Base-by-base conservation (phyloP, 2,888 invertebrate species). In the Ennomos fuscantarius region DNA sequence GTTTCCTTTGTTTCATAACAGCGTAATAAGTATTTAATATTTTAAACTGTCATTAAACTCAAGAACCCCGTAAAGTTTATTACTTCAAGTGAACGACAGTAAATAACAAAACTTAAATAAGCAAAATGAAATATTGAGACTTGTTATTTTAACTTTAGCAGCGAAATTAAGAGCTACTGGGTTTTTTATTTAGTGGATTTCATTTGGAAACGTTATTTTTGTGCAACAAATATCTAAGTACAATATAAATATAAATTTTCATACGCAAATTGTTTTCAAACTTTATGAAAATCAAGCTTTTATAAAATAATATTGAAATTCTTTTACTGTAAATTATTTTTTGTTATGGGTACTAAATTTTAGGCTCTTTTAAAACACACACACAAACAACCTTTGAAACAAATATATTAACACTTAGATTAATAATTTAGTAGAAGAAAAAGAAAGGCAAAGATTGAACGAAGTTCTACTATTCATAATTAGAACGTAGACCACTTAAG, bases 1-100 rank as follows among this genome's bases (percentile, higher is more conserved):
- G 50, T 36, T 44, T 12, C 49, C 45, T 49, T 53, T 58, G 58
- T 58, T 53, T 45, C 53, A 45, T 43, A 51, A 52, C 56, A 34
- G 13, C 13, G 47, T 58, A 58, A 53, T 53, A 49, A 42, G 57
- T 52, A 53, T 57, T 53, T 53, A 48, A 58, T 52, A 58, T 52
- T 58, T 58, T 40, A 58, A 48, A 49, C 40, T 43, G 44, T 33
- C 58, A 53, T 58, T 41, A 58, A 58, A 37, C 39, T 32, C 44
- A 48, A 51, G 44, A 48, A 49, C 52, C 51, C 33, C 52, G 43
- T 57, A 40, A 52, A 44, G 47, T 52, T 57, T 57, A 52, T 48
- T 15, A 44, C 47, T 32, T 32, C 31, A 41, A 49, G 44, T 49
- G 52, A 41, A 53, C 52, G 58, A 44, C 35, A 32, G 11, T 48